Evolutionary conservation across 2,888 invertebrate genomes (phyloP).

Genomic region (Pollenia amentaria): DNA sequence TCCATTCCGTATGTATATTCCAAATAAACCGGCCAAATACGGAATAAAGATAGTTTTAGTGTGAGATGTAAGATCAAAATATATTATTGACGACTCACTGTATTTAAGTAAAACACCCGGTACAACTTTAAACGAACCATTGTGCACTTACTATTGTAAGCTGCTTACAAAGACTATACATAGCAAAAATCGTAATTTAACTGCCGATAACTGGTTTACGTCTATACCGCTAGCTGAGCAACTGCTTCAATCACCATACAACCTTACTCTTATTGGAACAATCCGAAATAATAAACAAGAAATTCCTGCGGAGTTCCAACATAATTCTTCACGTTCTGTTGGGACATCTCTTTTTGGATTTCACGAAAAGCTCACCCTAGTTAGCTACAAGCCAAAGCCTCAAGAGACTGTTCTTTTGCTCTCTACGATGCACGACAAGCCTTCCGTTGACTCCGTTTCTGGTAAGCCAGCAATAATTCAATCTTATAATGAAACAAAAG

Average conservation of each 20-base stretch:
- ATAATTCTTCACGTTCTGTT: too few relatives aligned
- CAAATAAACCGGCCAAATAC: too few relatives aligned
- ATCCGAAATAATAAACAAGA: conserved; percentile 72
- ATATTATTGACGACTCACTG: conserved; percentile 36
- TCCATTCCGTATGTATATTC: too few relatives aligned
- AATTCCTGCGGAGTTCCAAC: conserved; percentile 61
- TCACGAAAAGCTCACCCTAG: too few relatives aligned
- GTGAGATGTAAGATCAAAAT: conserved; percentile 45
- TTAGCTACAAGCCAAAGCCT: conserved; percentile 58
- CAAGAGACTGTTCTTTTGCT: conserved; percentile 42
- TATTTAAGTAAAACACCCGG: conserved; percentile 36
- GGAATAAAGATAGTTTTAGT: too few relatives aligned
- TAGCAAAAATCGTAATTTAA: conserved; percentile 75
- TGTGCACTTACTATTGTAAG: conserved; percentile 68
- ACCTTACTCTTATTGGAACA: conserved; percentile 70
- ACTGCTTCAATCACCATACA: conserved; percentile 78
- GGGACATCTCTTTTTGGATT: too few relatives aligned
- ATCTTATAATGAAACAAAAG: conserved; percentile 54
- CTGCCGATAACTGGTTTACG: conserved; percentile 81
- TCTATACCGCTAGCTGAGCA: too few relatives aligned
- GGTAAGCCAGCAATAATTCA: conserved; percentile 44
- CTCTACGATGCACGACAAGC: conserved; percentile 53
- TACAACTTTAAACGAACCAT: conserved; percentile 28
- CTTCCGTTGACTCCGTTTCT: conserved; percentile 39
- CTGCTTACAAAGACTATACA: conserved; percentile 76